Conservation (phyloP, 2,888 invertebrate species). For the Polydrusus cervinus region DNA sequence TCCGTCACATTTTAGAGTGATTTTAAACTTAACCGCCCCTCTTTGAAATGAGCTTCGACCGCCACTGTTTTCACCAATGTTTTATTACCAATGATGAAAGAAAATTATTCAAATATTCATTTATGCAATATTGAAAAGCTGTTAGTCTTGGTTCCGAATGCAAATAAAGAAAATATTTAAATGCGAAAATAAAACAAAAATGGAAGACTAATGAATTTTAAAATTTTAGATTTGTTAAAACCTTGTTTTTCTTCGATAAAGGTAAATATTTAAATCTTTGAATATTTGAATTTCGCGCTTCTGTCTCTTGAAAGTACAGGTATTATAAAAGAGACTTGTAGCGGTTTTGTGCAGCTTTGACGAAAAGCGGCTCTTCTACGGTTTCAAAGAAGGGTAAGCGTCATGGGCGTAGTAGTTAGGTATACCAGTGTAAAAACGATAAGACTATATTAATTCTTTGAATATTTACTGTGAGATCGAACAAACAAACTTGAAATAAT, state of each 20-base stretch:
- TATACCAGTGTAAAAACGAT: too few relatives aligned
- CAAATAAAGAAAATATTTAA: conserved; percentile 6
- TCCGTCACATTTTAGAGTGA: too few relatives aligned
- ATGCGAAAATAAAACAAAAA: conserved; percentile 3
- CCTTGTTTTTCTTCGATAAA: conserved; percentile 30
- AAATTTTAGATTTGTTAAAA: conserved; percentile 16
- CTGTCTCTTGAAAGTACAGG: conserved; percentile 11
- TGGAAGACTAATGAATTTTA: neutral
- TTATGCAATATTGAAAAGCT: conserved; percentile 11
- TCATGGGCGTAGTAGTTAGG: too few relatives aligned
- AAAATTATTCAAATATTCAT: conserved; percentile 11
- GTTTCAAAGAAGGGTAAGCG: too few relatives aligned
- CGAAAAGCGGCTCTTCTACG: neutral
- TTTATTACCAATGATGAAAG: conserved; percentile 1
- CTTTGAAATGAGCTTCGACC: too few relatives aligned
- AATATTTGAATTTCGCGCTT: conserved; percentile 36
- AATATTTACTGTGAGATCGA: too few relatives aligned
- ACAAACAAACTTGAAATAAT: too few relatives aligned
- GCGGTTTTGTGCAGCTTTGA: neutral
- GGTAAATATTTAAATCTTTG: conserved; percentile 41
- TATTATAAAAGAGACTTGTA: neutral
- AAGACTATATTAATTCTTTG: too few relatives aligned
- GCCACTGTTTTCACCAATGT: neutral
- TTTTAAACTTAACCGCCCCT: too few relatives aligned
- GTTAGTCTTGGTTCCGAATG: conserved; percentile 8